Base-by-base conservation (phyloP, 1,140 invertebrate species). In the Drosophila tristis region DNA sequence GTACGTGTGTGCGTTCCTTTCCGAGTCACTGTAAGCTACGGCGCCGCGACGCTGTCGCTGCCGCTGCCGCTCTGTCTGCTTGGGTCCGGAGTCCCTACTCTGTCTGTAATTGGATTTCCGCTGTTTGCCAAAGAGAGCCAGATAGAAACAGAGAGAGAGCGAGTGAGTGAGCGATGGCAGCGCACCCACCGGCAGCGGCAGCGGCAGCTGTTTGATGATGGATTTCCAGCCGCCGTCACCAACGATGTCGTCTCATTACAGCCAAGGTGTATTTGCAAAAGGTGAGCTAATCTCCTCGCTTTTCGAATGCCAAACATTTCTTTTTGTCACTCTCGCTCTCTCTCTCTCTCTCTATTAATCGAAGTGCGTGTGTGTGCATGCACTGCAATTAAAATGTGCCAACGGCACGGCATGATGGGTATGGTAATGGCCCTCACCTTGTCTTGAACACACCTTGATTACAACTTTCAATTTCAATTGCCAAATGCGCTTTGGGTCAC, bases 401-500 rank as follows among this genome's bases (percentile, higher is more conserved):
- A 29, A 29, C 26, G 0, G 26, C 26, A 29, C 44, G 25, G 0
- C 48, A 11, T 25, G 16, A 20, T 16, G 29, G 56, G 0, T 4
- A 39, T 58, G 47, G 23, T 39, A 13, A 5, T 13, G 11, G 11
- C 4, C 11, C 35, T 13, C 35, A 39, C 35, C 35, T 13, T 39
- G 11, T 39, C 11, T 39, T 39, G 11, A 13, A 39, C 11, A 4
- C 35, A 13, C 35, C 35, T 39, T 68, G 73, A 86, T 87, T 82
- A 86, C 64, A 86, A 86, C 82, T 86, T 86, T 86, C 82, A 82
- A 82, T 86, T 86, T 86, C 84, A 87, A 86, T 87, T 89, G 82
- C 74, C 65, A 84, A 80, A 74, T 72, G 65, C 47, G 23, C 56
- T 74, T 72, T 58, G 9, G 35, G 35, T 39, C 11, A 39, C 35